Evolutionary conservation across 2,888 invertebrate genomes (phyloP).

Genomic region (Agelastica alni): DNA sequence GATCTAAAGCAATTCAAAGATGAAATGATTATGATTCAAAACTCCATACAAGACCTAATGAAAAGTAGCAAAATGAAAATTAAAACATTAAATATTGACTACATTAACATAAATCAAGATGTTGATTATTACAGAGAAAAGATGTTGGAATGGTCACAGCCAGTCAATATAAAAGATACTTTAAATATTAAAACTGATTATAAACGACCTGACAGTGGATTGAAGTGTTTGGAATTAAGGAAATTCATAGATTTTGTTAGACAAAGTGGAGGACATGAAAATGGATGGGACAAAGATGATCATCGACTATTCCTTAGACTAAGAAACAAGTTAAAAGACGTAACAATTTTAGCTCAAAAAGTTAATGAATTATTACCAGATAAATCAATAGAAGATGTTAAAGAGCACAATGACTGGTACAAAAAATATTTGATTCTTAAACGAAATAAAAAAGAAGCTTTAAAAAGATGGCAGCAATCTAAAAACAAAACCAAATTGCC

Average conservation of each 20-base stretch:
- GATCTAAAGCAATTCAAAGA: conserved; percentile 47
- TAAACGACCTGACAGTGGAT: neutral
- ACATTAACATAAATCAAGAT: conserved; percentile 44
- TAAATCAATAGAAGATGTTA: conserved; percentile 52
- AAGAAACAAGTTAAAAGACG: conserved; percentile 45
- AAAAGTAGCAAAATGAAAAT: conserved; percentile 36
- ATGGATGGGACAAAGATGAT: conserved; percentile 63
- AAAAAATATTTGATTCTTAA: conserved; percentile 55
- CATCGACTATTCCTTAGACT: conserved; percentile 61
- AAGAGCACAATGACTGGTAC: conserved; percentile 60
- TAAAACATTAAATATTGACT: conserved; percentile 38
- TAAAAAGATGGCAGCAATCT: conserved; percentile 56
- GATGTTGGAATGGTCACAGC: conserved; percentile 46
- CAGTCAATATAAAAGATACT: conserved; percentile 29
- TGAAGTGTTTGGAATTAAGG: conserved; percentile 58
- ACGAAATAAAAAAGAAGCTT: conserved; percentile 53
- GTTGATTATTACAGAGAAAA: conserved; percentile 43
- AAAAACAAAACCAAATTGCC: conserved; percentile 33
- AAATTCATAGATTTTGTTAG: conserved; percentile 61
- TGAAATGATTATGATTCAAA: conserved; percentile 47
- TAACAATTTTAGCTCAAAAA: conserved; percentile 40
- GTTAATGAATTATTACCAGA: conserved; percentile 47
- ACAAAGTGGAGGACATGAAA: conserved; percentile 59
- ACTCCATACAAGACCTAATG: conserved; percentile 44
- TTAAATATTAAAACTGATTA: conserved; percentile 8